Base-by-base conservation (phyloP, 1,140 invertebrate genomes). In the Drosophila ohnishii region DNA sequence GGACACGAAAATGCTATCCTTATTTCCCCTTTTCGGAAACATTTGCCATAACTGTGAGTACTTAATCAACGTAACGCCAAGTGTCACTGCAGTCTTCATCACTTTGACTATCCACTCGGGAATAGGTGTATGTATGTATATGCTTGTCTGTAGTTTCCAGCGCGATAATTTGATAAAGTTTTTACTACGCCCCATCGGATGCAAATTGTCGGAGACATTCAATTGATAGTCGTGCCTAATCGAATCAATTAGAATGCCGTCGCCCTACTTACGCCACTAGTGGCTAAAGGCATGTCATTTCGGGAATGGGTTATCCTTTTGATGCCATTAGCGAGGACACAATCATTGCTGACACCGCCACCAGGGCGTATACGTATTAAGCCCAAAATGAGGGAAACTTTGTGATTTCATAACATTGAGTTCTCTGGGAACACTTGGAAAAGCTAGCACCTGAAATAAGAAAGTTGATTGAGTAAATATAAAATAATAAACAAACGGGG, bases 51-150 rank as follows among this genome's bases (percentile, higher is more conserved):
- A 69, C 64, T 66, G 37, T 66, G 35, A 69, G 65, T 55, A 48
- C 65, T 69, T 69, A 69, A 67, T 67, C 64, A 67, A 69, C 65
- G 61, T 66, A 69, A 51, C 61, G 37, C 50, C 35, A 66, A 69
- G 47, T 69, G 61, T 22, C 61, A 69, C 65, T 69, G 16, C 45
- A 44, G 65, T 51, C 35, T 22, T 69, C 65, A 53, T 66, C 64
- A 65, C 64, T 51, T 28, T 34, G 60, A 65, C 64, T 64, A 32
- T 40, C 3, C 30, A 25, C n/a, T 65, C 57, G 63, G 48, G 19
- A 45, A 37, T 50, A 19, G 39, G 11, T 9, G 30, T 14, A 25
- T 34, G n/a, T n/a, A n/a, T n/a, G n/a, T n/a, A n/a, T 16, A 11
- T 51, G 19, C 2, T 13, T 47, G 10, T 13, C 2, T 55, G 19